These are phyloP conservation scores for Glossosoma conforme DNA, from an alignment of 1,140 invertebrate species.

Conservation along the genomic window DNA sequence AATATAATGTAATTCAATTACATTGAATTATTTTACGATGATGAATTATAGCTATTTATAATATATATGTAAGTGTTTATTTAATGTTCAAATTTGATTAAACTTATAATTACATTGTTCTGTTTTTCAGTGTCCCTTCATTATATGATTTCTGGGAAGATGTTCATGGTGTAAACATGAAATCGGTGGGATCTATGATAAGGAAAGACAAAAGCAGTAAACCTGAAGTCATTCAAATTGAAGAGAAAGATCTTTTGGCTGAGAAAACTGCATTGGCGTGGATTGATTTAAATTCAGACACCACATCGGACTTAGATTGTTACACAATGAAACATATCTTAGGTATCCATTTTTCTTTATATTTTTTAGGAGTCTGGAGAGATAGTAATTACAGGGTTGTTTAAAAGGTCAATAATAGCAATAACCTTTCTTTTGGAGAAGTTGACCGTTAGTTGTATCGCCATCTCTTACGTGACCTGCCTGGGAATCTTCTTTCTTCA, in stretches of 20 bases:
- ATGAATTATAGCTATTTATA: no score
- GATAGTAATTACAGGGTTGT: no score
- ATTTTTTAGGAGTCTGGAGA: neutral
- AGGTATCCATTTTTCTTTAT: conserved; percentile 34
- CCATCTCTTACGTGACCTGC: no score
- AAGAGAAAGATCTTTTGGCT: conserved; percentile 49
- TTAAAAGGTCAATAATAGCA: no score
- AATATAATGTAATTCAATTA: no score
- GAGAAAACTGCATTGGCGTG: conserved; percentile 52
- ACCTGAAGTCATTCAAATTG: conserved; percentile 50
- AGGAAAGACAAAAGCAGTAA: conserved; percentile 49
- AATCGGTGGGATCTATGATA: conserved; percentile 48
- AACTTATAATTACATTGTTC: conserved; percentile 2
- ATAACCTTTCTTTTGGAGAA: no score
- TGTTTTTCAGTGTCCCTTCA: conserved; percentile 53
- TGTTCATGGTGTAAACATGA: conserved; percentile 55
- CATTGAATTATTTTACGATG: no score
- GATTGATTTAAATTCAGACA: conserved; percentile 55
- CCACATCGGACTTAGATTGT: conserved; percentile 45
- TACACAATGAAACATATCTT: conserved; percentile 41
- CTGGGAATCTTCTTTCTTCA: no score
- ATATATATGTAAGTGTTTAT: no score
- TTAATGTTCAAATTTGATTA: no score
- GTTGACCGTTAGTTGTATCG: no score
- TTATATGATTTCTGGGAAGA: conserved; percentile 58